Evolutionary conservation across 1,140 invertebrate species (phyloP), one percentile per base, ranked within the genome.

Genomic region (Diabrotica virgifera): DNA sequence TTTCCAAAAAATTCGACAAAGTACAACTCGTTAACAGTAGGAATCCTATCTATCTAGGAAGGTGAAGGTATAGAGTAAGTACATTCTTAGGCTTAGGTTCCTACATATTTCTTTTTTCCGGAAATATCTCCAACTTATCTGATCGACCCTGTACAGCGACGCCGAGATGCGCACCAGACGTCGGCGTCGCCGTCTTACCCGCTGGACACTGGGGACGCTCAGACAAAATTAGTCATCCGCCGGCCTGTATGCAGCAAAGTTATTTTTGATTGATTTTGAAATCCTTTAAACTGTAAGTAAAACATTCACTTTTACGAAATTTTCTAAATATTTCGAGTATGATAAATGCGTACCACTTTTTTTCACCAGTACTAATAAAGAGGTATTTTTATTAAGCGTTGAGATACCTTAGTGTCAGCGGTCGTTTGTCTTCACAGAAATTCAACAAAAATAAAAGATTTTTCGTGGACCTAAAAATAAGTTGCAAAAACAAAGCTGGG

Each of bases 141-240:
- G 24, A 24, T 24, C 24, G 24, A 24, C 24, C 55, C 36, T n/a
- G 24, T 24, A 36, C 12, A n/a, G 12, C 24, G 55, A 57, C 36
- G 9, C 24, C 52, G 24, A 35, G 64, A 51, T 66, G 59, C 59
- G 59, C 59, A 52, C 14, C n/a, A 10, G 46, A 52, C 59, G 62
- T 68, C 66, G 66, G 61, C 52, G 66, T 56, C 68, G 63, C 54
- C 46, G 36, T 58, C 68, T 54, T 52, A 52, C 65, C 64, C 65
- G 71, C 40, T 68, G 70, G 66, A 64, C 70, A 66, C 54, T 65
- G 61, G 55, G 62, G 64, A 46, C 68, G 70, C 68, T 58, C 51
- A 63, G 64, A 68, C 72, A 51, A 65, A 72, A 73, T 73, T 73
- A 73, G 72, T 73, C 72, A 73, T 72, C 70, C 67, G 58, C 68